Conservation (phyloP, 2,113 vertebrate species). For the Calypte anna region DNA sequence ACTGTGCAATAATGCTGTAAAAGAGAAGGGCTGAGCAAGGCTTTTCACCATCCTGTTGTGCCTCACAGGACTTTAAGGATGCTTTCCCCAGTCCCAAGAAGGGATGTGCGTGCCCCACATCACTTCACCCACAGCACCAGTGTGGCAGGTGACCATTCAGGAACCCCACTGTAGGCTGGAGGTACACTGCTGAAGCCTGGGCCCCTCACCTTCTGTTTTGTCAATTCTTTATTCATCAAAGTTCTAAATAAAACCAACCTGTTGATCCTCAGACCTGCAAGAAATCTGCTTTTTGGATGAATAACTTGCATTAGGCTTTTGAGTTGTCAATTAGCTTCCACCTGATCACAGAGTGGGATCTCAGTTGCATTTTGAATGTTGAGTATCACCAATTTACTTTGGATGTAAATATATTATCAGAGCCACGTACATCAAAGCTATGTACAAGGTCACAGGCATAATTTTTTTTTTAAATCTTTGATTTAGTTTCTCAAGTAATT, state of each 20-base stretch:
- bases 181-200: not conserved
- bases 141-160: not conserved
- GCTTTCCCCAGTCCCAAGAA: not conserved
- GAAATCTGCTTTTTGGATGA: not conserved
- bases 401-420: not conserved
- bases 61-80: not conserved
- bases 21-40: not conserved
- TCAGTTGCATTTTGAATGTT: not conserved
- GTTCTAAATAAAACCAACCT: not conserved
- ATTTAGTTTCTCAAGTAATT: not conserved
- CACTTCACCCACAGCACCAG: not conserved
- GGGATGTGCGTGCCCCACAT: not conserved
- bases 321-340: not conserved
- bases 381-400: not conserved
- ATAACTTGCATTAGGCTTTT: not conserved
- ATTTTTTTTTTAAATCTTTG: not conserved
- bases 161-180: fast-evolving
- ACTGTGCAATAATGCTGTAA: not conserved
- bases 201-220: not conserved
- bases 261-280: not conserved
- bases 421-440: not conserved
- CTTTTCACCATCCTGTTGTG: not conserved
- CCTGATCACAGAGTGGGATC: not conserved
- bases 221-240: not conserved
- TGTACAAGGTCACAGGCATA: not conserved